phyloP scores from a whole-genome alignment of 2,888 invertebrate species.

The Teleiodes luculella region DNA sequence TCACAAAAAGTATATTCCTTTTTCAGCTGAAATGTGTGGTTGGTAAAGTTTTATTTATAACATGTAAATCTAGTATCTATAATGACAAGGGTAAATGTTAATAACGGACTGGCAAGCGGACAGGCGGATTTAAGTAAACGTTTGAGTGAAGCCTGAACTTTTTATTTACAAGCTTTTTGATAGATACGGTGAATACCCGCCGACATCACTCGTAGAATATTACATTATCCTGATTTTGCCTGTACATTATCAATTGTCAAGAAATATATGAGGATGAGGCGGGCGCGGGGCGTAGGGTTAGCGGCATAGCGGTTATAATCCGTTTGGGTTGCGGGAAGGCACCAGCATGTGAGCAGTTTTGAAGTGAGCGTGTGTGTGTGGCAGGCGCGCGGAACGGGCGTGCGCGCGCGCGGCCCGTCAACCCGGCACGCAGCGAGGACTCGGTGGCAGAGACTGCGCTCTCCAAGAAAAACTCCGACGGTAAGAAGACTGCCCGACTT shows the following conservation, averaged over 20 bases:
- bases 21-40: too few species aligned
- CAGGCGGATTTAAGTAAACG: conserved; percentile 39
- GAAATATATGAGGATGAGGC: not conserved
- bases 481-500: conserved; percentile 77
- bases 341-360: conserved; percentile 37
- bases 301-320: too few species aligned
- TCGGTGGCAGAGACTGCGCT: conserved; percentile 88
- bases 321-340: conserved; percentile 6
- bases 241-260: not conserved
- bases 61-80: too few species aligned
- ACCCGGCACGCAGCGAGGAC: conserved; percentile 89
- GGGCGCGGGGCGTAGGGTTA: not conserved
- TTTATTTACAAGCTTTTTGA: conserved; percentile 15
- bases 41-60: too few species aligned
- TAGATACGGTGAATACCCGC: conserved; percentile 3
- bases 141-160: conserved; percentile 29
- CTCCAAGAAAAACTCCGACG: conserved; percentile 90
- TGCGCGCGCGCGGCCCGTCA: conserved; percentile 64
- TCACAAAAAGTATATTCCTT: not conserved
- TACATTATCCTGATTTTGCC: not conserved
- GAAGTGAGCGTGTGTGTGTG: conserved; percentile 71
- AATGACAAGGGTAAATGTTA: too few species aligned
- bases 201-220: not conserved
- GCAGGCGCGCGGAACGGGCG: conserved; percentile 70
- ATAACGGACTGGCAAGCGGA: conserved; percentile 38